These are phyloP conservation scores for Atrina japonica DNA, from an alignment of 2,888 invertebrate genomes.

Conservation along the genomic window DNA sequence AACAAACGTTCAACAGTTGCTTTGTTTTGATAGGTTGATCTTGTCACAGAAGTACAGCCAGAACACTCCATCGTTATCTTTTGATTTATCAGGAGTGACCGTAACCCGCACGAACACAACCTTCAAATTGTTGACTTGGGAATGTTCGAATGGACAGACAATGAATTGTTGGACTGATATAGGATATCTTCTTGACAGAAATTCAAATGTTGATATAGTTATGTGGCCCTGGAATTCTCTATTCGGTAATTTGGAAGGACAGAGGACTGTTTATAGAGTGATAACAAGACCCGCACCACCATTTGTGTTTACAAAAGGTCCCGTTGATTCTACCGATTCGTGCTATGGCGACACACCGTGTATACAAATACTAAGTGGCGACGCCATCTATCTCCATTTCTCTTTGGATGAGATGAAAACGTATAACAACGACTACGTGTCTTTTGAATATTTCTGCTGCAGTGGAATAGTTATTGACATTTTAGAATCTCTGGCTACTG, in stretches of 20 bases:
- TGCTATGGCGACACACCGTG: slow-evolving; percentile 72
- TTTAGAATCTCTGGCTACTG: slow-evolving; percentile 89
- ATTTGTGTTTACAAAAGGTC: slow-evolving; percentile 91
- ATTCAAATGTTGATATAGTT: slow-evolving; percentile 88
- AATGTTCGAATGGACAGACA: slow-evolving; percentile 23
- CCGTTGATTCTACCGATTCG: slow-evolving; percentile 83
- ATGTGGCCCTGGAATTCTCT: slow-evolving; percentile 92
- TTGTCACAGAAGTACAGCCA: slow-evolving; percentile 7
- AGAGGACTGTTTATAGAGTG: slow-evolving; percentile 86
- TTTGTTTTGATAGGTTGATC: slow-evolving; percentile 27
- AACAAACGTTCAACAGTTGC: slow-evolving; percentile 14
- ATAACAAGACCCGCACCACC: slow-evolving; percentile 95
- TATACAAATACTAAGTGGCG: slow-evolving; percentile 83
- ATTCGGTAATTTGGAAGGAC: slow-evolving; percentile 85
- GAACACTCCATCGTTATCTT: slow-evolving; percentile 30
- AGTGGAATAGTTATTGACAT: slow-evolving; percentile 93
- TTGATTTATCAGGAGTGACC: slow-evolving; percentile 33
- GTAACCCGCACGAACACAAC: slow-evolving; percentile 34
- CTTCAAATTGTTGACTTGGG: slow-evolving; percentile 62
- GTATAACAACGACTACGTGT: slow-evolving; percentile 30
- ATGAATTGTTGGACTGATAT: slow-evolving; percentile 61
- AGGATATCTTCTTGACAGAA: slow-evolving; percentile 61
- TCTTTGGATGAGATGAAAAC: slow-evolving; percentile 1
- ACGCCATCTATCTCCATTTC: slow-evolving; percentile 45
- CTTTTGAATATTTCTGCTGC: slow-evolving; percentile 84